Base-by-base conservation (phyloP, 1,140 invertebrate genomes). In the Andricus grossulariae region DNA sequence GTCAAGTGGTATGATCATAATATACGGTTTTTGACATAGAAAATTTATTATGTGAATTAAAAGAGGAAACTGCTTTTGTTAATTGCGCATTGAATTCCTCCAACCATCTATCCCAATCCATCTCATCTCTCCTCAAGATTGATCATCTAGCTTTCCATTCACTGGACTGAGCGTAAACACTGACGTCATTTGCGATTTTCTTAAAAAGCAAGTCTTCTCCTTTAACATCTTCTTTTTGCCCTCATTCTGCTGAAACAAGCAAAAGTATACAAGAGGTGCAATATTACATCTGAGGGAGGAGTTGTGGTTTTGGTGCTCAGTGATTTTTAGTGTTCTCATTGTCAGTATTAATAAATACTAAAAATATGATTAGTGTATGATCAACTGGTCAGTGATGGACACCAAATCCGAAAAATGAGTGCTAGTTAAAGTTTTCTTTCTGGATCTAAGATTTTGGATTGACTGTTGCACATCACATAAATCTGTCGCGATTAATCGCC, bases 401-500 rank as follows among this genome's bases (percentile, higher is more conserved):
- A 32, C 16, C 10, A 15, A 60, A 60, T 25, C 13, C 6, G 19
- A 32, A 57, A 16, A 32, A 66, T 21, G 2, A 45, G 39, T 45
- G 39, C 10, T 7, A 45, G 10, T 66, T 21, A 39, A 15, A 15
- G 25, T 66, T 66, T 39, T 39, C 19, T 54, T 71, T 52, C n/a
- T 15, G 51, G 73, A 55, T 21, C 18, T 6, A 39, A 19, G 76
- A 51, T 71, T 70, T 51, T 54, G 72, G 45, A 50, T 25, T 11
- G 51, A 73, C n/a, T 73, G 16, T 73, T 73, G 39, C 75, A 83
- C 77, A 82, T 74, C 77, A 79, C 76, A 73, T 84, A 78, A 78
- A 80, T 81, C 75, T 66, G 84, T 80, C 79, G 82, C 81, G 81
- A 87, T 90, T 89, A 87, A 91, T 90, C 85, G 84, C 82, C 83